Evolutionary conservation across 2,113 vertebrate genomes (phyloP).

Genomic region (Hippopotamus amphibius): DNA sequence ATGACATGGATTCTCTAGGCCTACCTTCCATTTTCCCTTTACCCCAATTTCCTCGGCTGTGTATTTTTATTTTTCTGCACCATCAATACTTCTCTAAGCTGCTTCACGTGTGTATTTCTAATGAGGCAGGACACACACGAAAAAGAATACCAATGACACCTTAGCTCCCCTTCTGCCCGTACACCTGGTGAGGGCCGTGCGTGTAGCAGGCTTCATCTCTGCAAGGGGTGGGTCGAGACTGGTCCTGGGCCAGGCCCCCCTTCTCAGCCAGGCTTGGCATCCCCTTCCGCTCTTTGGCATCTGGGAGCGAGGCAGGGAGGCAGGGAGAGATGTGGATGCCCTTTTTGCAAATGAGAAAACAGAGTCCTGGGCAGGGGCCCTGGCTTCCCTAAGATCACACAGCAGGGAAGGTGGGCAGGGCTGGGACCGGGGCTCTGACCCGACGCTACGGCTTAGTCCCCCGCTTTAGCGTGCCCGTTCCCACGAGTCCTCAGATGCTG

Average conservation of each 20-base stretch:
- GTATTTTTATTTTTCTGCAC: neutral
- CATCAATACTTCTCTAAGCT: accelerated
- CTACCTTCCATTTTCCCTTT: neutral
- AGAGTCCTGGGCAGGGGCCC: neutral
- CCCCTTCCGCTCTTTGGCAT: neutral
- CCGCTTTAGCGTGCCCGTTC: accelerated
- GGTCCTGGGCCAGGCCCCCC: neutral
- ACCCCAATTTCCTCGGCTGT: accelerated
- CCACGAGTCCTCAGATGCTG: accelerated
- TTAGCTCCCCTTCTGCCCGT: accelerated
- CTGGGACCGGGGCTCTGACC: too few relatives aligned
- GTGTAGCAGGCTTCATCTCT: neutral
- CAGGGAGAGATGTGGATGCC: too few relatives aligned
- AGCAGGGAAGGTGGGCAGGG: neutral
- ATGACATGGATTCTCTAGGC: neutral
- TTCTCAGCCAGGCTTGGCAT: neutral
- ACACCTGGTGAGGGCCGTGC: accelerated
- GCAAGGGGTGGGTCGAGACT: neutral
- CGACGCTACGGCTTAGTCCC: neutral
- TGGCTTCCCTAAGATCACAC: neutral
- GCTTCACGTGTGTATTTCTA: neutral
- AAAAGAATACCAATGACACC: accelerated
- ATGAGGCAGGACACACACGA: accelerated
- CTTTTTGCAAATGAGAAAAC: neutral
- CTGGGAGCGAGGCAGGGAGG: neutral